Conservation (phyloP, 30 jellyfish, hydroid and myxozoan species). For the Hydra vulgaris region DNA sequence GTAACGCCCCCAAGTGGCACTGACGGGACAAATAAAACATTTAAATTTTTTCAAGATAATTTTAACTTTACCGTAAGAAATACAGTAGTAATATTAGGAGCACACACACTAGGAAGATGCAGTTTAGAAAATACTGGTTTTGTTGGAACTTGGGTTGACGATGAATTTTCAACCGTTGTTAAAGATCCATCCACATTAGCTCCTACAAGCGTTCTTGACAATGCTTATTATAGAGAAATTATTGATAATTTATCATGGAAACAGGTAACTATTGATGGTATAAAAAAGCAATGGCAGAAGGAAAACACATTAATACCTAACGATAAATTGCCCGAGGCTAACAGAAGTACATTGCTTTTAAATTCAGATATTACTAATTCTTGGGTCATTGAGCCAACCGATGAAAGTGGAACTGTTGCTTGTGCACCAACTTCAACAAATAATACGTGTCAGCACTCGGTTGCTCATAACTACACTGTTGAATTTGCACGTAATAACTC, state of each 20-base stretch:
- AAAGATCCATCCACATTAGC: background rate
- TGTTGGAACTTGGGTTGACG: background rate
- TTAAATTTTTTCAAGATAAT: background rate
- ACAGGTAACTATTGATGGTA: background rate
- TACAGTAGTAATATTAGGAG: conserved; percentile 3
- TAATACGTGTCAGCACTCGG: background rate
- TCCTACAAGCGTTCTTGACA: background rate
- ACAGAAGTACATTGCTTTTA: background rate
- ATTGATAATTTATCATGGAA: background rate
- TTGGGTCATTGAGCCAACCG: background rate
- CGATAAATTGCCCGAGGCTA: background rate
- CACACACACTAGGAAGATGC: conserved; percentile 18
- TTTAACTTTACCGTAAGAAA: background rate
- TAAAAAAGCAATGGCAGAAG: background rate
- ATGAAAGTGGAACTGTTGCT: background rate
- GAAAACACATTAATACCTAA: background rate
- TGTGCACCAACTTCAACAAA: background rate
- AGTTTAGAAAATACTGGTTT: conserved; percentile 9
- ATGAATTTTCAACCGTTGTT: background rate
- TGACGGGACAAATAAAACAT: background rate
- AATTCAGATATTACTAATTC: conserved; percentile 2
- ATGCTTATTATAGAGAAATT: background rate
- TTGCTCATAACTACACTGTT: no score
- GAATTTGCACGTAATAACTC: background rate
- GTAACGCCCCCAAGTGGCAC: background rate